Evolutionary conservation across 1,140 invertebrate genomes (phyloP), one percentile per base, ranked within the genome.

Genomic region (Dreissena polymorpha): DNA sequence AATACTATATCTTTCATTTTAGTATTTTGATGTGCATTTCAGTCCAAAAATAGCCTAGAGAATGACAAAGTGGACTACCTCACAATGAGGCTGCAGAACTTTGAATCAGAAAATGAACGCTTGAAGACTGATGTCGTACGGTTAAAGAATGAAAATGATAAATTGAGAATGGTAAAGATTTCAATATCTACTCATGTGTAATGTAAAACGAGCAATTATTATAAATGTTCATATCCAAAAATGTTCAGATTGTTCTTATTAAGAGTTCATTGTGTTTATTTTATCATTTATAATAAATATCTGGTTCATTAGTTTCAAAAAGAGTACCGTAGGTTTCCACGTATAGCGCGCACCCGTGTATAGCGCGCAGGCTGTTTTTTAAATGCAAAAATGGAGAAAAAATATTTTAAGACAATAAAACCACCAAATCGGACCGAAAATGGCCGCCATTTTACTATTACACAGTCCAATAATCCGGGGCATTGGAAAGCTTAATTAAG

Each of bases 51-150:
- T 71, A 68, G 65, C 16, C 14, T 73, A 0, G 78, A 81, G 55
- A 64, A 49, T 10, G 67, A 75, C n/a, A 76, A 76, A 49, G 53
- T 81, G 60, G 67, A 85, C 29, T 75, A 81, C 39, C 69, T 85
- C 18, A 74, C 72, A 10, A 27, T 73, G 23, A 21, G 97, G 88
- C 94, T 98, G 27, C 95, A 96, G 85, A 95, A 95, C 51, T 94
- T 96, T 16, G 97, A 98, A 92, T 92, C 95, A 21, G 97, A 98
- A 89, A 95, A 96, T 67, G 94, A 95, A 10, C 94, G 94, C 84
- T 92, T 97, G 72, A 95, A 96, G 88, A 96, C 97, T 85, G 97
- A 99, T 93, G 94, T 95, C 8, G 86, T 87, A 2, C 90, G 94
- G 84, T 90, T 95, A 69, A 93, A 94, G 51, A 90, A 93, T 39